Evolutionary conservation across 2,888 invertebrate genomes (phyloP).

Genomic region (Octonoba sinensis): DNA sequence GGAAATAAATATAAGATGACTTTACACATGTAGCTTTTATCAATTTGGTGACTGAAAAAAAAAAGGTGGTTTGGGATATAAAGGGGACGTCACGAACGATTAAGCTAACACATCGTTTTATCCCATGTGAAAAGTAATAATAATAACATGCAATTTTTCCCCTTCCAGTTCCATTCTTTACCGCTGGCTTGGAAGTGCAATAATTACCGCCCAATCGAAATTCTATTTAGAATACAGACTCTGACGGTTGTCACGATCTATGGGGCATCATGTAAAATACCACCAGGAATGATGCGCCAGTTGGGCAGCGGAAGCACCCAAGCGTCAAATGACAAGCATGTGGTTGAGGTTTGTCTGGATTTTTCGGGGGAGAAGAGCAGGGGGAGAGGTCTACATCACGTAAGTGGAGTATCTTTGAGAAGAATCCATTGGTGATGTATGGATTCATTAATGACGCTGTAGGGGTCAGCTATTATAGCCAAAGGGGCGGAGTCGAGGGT

Average conservation of each 20-base stretch:
- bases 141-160: no score
- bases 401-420: slow-evolving; percentile 28
- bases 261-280: slow-evolving; percentile 2
- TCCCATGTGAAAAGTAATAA: no score
- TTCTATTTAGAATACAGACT: slow-evolving; percentile 30
- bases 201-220: slow-evolving; percentile 38
- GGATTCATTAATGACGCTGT: slow-evolving; percentile 37
- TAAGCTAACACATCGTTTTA: no score
- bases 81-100: no score
- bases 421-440: slow-evolving; percentile 41
- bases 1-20: no score
- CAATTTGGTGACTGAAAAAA: no score
- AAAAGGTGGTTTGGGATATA: no score
- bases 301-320: slow-evolving; percentile 30
- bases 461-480: slow-evolving; percentile 22
- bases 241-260: slow-evolving; percentile 24
- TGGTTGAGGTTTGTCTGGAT: slow-evolving; percentile 23
- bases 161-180: no score
- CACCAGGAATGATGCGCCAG: slow-evolving; percentile 19
- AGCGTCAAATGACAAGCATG: slow-evolving; percentile 43
- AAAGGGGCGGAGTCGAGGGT: slow-evolving; percentile 15
- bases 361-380: neutral
- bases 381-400: neutral
- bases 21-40: no score
- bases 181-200: slow-evolving; percentile 1